Conservation (phyloP, 1,140 invertebrate genomes). For the Ditylenchus dipsaci region DNA sequence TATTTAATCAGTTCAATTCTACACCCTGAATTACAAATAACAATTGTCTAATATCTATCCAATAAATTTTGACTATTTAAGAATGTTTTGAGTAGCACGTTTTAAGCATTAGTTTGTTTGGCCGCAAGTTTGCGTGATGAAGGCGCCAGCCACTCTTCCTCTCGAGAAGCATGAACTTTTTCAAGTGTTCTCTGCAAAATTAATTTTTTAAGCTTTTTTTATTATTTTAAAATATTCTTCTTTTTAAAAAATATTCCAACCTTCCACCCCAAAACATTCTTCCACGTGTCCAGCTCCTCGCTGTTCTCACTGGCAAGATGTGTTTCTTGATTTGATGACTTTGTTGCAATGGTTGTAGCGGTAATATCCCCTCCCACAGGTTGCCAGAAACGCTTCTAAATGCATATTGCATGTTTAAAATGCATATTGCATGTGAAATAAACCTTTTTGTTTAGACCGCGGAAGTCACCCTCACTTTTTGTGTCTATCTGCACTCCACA, state of each 20-base stretch:
- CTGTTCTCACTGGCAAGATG: neutral
- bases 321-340: neutral
- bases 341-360: neutral
- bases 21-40: too few relatives aligned
- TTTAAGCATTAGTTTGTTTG: too few relatives aligned
- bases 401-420: neutral
- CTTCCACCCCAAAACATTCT: conserved; percentile 11
- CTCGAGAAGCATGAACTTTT: conserved; percentile 12
- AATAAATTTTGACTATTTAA: too few relatives aligned
- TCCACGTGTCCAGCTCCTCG: conserved; percentile 5
- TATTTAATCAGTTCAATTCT: too few relatives aligned
- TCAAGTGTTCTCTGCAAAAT: conserved; percentile 12
- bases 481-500: neutral
- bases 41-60: too few relatives aligned
- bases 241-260: neutral
- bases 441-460: too few relatives aligned
- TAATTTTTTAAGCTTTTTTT: neutral
- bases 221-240: conserved; percentile 13
- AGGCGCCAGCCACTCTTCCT: conserved; percentile 7
- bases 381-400: neutral
- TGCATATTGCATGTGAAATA: neutral
- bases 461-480: neutral
- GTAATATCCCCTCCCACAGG: neutral
- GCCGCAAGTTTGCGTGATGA: neutral
- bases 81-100: too few relatives aligned